A percentile compares a stretch with the other conserved stretches of the same genome.
Evolutionary conservation across 2,113 vertebrate species (phyloP).

Genomic region (Xiphorhynchus elegans): DNA sequence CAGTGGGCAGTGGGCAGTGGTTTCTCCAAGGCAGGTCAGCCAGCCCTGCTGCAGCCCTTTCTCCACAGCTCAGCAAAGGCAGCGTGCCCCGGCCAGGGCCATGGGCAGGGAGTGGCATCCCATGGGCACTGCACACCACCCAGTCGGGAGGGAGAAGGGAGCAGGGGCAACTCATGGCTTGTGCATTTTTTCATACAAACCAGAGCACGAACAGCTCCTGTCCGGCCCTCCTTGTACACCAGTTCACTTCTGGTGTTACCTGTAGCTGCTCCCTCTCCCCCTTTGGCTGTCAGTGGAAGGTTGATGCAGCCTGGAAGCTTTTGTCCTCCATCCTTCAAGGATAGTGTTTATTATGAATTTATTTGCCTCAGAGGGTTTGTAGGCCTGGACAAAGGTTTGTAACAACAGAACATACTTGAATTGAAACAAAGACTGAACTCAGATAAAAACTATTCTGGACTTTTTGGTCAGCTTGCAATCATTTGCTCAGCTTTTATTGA

Average conservation of each 20-base stretch:
- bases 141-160: neutral
- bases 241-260: neutral
- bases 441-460: neutral
- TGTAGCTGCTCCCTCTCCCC: neutral
- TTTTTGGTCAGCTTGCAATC: neutral
- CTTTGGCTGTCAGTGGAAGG: neutral
- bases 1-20: neutral
- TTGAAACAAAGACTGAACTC: conserved; percentile 15
- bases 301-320: neutral
- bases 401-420: neutral
- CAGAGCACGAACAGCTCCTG: neutral
- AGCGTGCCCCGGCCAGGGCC: accelerated
- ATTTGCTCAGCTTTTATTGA: neutral
- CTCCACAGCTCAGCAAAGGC: neutral
- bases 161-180: neutral
- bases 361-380: neutral
- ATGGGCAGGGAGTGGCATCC: neutral
- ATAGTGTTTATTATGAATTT: neutral
- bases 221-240: neutral
- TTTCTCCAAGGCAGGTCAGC: neutral
- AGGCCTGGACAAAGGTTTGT: neutral
- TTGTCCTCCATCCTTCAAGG: neutral
- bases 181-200: neutral
- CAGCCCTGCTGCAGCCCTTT: neutral
- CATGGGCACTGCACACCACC: neutral